Evolutionary conservation across 1,140 invertebrate species (phyloP), one percentile per base, ranked within the genome.

Genomic region (Wasmannia auropunctata): DNA sequence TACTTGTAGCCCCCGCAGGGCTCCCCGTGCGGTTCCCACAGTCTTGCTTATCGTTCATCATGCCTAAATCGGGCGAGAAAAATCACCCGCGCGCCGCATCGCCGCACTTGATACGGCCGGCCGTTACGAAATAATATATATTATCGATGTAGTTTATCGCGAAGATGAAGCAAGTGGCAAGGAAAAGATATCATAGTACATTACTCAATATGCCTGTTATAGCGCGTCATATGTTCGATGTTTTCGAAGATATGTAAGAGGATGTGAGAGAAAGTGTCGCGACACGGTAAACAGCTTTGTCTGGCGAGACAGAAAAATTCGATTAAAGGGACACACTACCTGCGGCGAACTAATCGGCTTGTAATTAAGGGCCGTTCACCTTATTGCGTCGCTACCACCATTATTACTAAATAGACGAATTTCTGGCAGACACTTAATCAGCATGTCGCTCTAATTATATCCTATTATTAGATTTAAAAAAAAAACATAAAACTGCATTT

Each of bases 301-400:
- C 28, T 83, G n/a, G n/a, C 1, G 79, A 58, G 58, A 60, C 25
- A 80, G 75, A 79, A 87, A 93, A 94, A 94, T 93, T 91, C 74
- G 89, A 94, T 94, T 93, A 93, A 85, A 86, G 86, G 83, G 88
- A 88, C 88, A 89, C 69, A 70, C 56, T 7, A 0, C 7, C 72
- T 87, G 46, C 67, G 69, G 69, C 40, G 76, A n/a, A 62, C 86
- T 93, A 94, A 94, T 94, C 89, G 93, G 93, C 91, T 94, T 94
- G 70, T 80, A 86, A 88, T 90, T 81, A 88, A 84, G 88, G 92
- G 94, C 93, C 93, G 77, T 94, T 94, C 92, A 94, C 93, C 90
- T 79, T n/a, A n/a, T n/a, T 67, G 86, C 69, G 89, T 67, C 46
- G 79, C 58, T 60, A 79, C 86, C 72, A 77, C 37, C 75, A 40